Evolutionary conservation across 2,113 vertebrate genomes (phyloP).

Genomic region (Sebastes fasciatus): DNA sequence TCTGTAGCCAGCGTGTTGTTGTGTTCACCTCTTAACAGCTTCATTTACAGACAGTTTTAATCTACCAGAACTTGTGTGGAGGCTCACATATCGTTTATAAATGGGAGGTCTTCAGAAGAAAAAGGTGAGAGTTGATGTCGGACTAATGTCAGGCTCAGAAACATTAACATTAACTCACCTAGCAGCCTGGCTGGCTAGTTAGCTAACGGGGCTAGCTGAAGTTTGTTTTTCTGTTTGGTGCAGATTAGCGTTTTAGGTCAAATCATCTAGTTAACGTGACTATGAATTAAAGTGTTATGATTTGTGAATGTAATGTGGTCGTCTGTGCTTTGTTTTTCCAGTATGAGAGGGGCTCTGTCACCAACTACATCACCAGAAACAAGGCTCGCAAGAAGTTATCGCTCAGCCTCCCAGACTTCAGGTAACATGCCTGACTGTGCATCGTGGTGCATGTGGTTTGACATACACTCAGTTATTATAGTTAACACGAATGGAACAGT

Average conservation of each 20-base stretch:
- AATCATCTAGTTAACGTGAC: fast-evolving
- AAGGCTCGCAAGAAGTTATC: constrained; percentile 95
- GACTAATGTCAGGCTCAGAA: neutral
- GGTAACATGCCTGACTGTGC: constrained; percentile 77
- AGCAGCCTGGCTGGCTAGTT: constrained; percentile 8
- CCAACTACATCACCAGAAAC: constrained; percentile 97
- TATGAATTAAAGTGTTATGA: fast-evolving
- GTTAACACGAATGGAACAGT: neutral
- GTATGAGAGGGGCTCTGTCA: constrained; percentile 93
- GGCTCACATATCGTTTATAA: neutral
- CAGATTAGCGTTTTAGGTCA: neutral
- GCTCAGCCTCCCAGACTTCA: constrained; percentile 94
- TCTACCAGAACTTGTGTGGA: too few species aligned
- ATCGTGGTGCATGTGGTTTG: neutral
- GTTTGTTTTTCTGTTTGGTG: constrained; percentile 35
- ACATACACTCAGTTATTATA: neutral
- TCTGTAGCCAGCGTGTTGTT: too few species aligned
- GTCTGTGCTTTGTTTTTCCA: constrained; percentile 50
- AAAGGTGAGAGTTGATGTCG: constrained; percentile 75
- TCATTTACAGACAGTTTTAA: neutral
- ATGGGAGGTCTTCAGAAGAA: constrained; percentile 88
- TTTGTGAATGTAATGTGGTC: neutral
- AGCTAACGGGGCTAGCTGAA: constrained; percentile 35
- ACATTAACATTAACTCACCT: neutral
- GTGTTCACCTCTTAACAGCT: too few species aligned